Evolutionary conservation across 2,797 vertebrate genomes (phyloP).

Genomic region (Menidia menidia): DNA sequence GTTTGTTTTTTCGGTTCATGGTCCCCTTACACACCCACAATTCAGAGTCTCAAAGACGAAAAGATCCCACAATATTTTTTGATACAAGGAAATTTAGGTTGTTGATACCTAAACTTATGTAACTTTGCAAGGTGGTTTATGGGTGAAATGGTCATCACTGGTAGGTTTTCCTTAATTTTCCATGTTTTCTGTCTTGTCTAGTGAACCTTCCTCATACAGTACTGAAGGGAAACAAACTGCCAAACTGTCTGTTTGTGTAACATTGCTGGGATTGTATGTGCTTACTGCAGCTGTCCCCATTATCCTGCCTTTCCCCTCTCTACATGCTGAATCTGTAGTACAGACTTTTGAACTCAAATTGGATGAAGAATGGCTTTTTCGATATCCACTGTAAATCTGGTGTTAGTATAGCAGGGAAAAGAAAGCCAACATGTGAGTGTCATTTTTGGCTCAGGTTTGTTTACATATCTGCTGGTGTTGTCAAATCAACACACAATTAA

Average conservation of each 20-base stretch:
- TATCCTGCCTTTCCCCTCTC: not conserved
- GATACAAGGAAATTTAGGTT: no score
- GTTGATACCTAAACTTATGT: no score
- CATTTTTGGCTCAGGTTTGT: constrained; percentile 27
- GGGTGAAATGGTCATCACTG: not conserved
- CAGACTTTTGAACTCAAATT: no score
- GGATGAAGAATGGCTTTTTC: not conserved
- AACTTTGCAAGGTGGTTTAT: no score
- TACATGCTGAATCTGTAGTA: not conserved
- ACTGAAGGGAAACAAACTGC: not conserved
- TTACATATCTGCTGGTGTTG: constrained; percentile 36
- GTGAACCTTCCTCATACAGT: not conserved
- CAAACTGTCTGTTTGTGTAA: constrained; percentile 11
- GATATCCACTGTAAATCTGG: constrained; percentile 2
- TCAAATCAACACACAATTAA: constrained; percentile 6
- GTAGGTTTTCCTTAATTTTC: not conserved
- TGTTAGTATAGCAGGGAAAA: constrained; percentile 30
- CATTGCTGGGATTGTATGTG: not conserved
- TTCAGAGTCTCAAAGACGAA: no score
- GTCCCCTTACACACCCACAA: no score
- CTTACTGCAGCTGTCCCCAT: constrained; percentile 4
- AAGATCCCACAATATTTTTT: no score
- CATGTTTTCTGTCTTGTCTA: not conserved
- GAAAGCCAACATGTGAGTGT: not conserved
- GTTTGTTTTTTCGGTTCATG: no score